Base-by-base conservation (phyloP, 2,888 invertebrate genomes). In the Drosophila niveifrons region DNA sequence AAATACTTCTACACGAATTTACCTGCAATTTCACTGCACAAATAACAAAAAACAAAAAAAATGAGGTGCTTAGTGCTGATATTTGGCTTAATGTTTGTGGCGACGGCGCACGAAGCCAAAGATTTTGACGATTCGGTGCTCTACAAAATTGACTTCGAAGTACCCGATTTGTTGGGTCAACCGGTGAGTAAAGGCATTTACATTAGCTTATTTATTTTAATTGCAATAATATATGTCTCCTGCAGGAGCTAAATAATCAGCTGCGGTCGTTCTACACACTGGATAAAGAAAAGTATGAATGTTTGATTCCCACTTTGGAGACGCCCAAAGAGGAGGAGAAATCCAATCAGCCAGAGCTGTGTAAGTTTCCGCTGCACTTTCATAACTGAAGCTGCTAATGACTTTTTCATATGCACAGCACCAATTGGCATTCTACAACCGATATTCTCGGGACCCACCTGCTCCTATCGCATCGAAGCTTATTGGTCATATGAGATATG, bases 401-500 rank as follows among this genome's bases (percentile, higher is more conserved):
- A 8, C 15, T 10, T 17, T 3, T 29, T 9, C 10, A 1, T 7
- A 0, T 17, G 13, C 1, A 2, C 41, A 50, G 95, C 95, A 74
- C 96, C 98, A 0, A 93, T 97, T 48, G 95, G 96, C 83, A 92
- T 98, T 15, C 92, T 98, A 50, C 94, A 95, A 66, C 95, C 96
- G 0, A 92, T 98, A 63, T 97, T 98, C 90, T 93, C 94, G 1
- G 95, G 96, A 82, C 95, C 95, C 78, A 94, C 95, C 52, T 98
- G 98, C 90, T 97, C 97, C 0, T 97, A 96, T 88, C 94, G 97
- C 73, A 93, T 97, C 53, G 98, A 98, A 90, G 95, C 96, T 2
- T 99, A 98, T 90, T 99, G 99, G 99, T 97, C 97, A 0, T 99
- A 99, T 91, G 98, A 99, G 92, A 94, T 99, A 31, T 99, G 99